Conservation (phyloP, 2,888 invertebrate species). For the Branchipolynoe longqiensis region DNA sequence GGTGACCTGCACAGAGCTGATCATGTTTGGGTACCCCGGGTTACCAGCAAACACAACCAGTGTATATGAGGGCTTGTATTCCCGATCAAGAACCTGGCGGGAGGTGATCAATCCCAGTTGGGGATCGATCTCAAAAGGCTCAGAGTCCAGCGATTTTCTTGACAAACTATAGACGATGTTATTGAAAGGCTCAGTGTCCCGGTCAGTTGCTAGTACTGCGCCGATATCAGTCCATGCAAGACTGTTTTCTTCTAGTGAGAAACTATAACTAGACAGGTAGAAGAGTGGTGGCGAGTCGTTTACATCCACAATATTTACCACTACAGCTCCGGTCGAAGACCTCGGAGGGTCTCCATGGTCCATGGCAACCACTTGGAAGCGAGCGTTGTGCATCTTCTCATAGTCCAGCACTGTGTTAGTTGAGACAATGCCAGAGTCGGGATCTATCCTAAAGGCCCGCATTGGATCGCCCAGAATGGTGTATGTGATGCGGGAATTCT, state of each 20-base stretch:
- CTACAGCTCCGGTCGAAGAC: constrained; percentile 67
- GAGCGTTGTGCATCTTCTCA: constrained; percentile 69
- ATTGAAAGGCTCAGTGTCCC: constrained; percentile 67
- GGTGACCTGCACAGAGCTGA: constrained; percentile 69
- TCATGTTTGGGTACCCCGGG: constrained; percentile 71
- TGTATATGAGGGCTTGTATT: constrained; percentile 65
- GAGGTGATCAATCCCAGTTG: constrained; percentile 33
- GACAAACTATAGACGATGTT: constrained; percentile 60
- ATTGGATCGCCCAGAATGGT: neutral
- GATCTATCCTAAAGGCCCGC: constrained; percentile 69
- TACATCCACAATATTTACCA: constrained; percentile 69
- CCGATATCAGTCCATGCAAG: constrained; percentile 68
- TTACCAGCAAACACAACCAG: constrained; percentile 75
- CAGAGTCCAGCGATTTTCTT: constrained; percentile 60
- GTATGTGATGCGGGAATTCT: constrained; percentile 47
- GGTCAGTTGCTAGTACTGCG: constrained; percentile 69
- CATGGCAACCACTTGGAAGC: constrained; percentile 69
- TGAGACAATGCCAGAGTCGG: constrained; percentile 70
- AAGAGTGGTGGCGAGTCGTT: constrained; percentile 72
- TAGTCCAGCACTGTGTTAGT: constrained; percentile 71
- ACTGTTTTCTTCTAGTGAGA: constrained; percentile 69
- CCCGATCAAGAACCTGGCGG: constrained; percentile 37
- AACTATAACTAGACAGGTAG: constrained; percentile 67
- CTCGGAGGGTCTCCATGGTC: constrained; percentile 69
- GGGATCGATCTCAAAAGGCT: constrained; percentile 45